phyloP scores from a whole-genome alignment of 2,888 invertebrate genomes.

The Cacoxenus indagator region DNA sequence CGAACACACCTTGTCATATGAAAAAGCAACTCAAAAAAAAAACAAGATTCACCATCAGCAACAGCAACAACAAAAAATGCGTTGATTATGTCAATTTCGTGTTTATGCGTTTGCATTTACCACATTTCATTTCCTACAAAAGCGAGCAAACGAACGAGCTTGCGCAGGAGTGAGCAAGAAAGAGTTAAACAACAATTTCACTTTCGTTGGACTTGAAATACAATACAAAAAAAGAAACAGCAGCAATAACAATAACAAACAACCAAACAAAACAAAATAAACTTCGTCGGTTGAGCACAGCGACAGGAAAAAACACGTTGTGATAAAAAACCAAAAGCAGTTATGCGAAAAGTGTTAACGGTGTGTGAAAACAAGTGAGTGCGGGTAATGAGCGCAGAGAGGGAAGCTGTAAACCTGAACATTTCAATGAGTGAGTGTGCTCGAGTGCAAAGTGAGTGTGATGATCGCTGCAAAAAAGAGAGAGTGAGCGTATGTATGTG shows the following conservation, averaged over 20 bases:
- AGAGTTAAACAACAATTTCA: conserved; percentile 49
- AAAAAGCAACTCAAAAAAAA: conserved; percentile 20
- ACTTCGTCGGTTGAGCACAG: conserved; percentile 2
- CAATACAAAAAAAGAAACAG: conserved; percentile 40
- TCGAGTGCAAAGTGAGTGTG: not conserved
- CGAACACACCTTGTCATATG: conserved; percentile 44
- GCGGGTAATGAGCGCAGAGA: not conserved
- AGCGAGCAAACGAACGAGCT: not conserved
- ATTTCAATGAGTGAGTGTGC: not conserved
- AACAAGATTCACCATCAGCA: conserved; percentile 15
- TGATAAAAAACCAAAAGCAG: conserved; percentile 14
- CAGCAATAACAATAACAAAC: conserved; percentile 46
- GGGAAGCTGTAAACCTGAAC: not conserved
- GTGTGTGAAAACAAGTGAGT: not conserved
- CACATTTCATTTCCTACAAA: conserved; percentile 58
- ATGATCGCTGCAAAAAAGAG: not conserved
- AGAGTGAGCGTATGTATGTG: not conserved
- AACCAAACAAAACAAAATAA: not conserved
- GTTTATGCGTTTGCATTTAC: conserved; percentile 42
- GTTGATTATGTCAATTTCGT: conserved; percentile 63
- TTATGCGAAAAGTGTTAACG: not conserved
- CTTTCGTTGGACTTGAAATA: conserved; percentile 64
- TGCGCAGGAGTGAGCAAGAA: conserved; percentile 26
- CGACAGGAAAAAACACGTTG: conserved; percentile 12
- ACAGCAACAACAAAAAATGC: conserved; percentile 51